Evolutionary conservation across 2,888 invertebrate genomes (phyloP).

Genomic region (Limnephilus auricula): DNA sequence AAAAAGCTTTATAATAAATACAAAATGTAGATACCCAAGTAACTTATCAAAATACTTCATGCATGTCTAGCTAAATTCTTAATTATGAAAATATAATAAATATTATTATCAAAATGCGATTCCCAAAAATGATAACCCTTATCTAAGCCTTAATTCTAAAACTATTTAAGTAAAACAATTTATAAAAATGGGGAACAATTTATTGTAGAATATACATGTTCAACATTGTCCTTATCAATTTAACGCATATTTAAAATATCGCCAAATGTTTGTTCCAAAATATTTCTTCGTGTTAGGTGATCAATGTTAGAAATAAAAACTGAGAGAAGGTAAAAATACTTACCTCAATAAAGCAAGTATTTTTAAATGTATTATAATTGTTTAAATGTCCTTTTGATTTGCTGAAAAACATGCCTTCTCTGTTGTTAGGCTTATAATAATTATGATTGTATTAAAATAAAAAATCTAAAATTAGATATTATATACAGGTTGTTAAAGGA

Average conservation of each 20-base stretch:
- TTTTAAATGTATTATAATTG: background rate
- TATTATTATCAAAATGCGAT: background rate
- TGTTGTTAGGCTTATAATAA: background rate
- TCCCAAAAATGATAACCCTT: constrained; percentile 11
- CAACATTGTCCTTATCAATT: constrained; percentile 15
- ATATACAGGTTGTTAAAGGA: no score
- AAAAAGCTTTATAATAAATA: background rate
- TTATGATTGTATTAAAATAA: background rate
- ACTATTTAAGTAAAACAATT: constrained; percentile 53
- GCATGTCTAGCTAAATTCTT: constrained; percentile 22
- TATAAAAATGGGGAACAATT: constrained; percentile 65
- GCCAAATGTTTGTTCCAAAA: constrained; percentile 29
- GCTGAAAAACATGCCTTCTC: background rate
- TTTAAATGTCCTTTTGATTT: background rate
- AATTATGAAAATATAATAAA: background rate
- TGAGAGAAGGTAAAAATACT: background rate
- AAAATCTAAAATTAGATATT: background rate
- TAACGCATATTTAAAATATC: constrained; percentile 16
- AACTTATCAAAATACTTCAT: background rate
- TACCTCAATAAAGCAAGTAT: background rate
- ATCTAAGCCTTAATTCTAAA: constrained; percentile 49
- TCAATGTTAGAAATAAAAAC: background rate
- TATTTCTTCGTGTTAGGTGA: constrained; percentile 32
- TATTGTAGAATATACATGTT: constrained; percentile 55
- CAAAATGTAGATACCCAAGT: background rate